These are phyloP conservation scores for Catagonus wagneri DNA, from an alignment of 2,113 vertebrate species.

Conservation along the genomic window DNA sequence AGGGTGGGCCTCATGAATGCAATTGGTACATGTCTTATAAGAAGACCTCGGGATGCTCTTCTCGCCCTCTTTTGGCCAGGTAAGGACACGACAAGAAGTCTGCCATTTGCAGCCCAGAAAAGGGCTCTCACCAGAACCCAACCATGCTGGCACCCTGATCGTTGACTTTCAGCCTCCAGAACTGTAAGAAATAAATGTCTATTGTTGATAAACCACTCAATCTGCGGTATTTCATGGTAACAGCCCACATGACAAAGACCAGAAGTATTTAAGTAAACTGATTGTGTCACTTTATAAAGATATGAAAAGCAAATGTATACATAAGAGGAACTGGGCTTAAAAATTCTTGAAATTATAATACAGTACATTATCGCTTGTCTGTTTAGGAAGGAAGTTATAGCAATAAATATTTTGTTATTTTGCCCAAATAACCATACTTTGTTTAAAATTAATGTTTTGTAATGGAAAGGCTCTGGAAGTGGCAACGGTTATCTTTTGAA, in stretches of 20 bases:
- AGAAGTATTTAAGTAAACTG: not conserved
- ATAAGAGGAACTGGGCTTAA: conserved; percentile 28
- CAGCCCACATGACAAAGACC: not conserved
- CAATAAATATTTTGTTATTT: conserved; percentile 44
- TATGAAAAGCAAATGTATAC: conserved; percentile 28
- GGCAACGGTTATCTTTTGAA: conserved; percentile 64
- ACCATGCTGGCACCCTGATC: too few relatives aligned
- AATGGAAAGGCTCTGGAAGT: conserved; percentile 63
- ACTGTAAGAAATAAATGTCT: not conserved
- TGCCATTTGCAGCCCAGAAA: not conserved
- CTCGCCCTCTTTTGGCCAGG: not conserved
- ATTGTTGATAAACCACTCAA: not conserved
- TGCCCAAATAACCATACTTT: conserved; percentile 29
- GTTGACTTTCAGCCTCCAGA: not conserved
- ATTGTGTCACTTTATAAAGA: conserved; percentile 38
- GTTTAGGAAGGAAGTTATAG: conserved; percentile 50
- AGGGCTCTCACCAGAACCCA: not conserved
- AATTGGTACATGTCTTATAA: too few relatives aligned
- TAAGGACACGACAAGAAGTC: not conserved
- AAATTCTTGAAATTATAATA: conserved; percentile 45
- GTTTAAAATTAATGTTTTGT: conserved; percentile 66
- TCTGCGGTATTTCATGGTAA: not conserved
- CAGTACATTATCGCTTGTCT: not conserved
- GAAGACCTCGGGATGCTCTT: not conserved
- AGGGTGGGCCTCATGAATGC: not conserved